A percentile compares a stretch with the other conserved stretches of the same genome.
Evolutionary conservation across 2,797 vertebrate species (phyloP).

Genomic region (Selene dorsalis): DNA sequence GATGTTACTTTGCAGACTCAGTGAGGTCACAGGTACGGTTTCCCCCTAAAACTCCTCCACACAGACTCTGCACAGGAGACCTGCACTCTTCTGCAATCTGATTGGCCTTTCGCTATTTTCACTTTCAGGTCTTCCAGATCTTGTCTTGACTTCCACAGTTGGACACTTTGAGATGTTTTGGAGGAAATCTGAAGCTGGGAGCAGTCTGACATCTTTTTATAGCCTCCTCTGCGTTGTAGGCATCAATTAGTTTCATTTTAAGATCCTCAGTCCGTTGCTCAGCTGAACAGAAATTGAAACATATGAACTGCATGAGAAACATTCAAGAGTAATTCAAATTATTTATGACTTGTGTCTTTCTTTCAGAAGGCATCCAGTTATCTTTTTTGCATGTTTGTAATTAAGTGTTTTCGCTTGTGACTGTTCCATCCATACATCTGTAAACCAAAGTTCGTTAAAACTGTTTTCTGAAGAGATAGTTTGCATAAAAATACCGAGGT

Average conservation of each 20-base stretch:
- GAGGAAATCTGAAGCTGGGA: background rate
- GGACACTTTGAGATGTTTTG: background rate
- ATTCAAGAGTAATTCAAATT: background rate
- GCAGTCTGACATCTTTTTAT: background rate
- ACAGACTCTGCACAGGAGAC: no score
- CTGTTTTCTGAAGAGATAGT: conserved; percentile 7
- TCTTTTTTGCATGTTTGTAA: background rate
- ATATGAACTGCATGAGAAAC: background rate
- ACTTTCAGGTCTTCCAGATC: background rate
- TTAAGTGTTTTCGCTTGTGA: conserved; percentile 2
- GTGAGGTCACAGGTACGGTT: no score
- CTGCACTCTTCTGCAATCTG: background rate
- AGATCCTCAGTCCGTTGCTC: background rate
- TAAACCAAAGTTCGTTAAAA: conserved; percentile 12
- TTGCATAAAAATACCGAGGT: conserved; percentile 64
- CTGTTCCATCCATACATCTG: conserved; percentile 27
- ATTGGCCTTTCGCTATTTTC: background rate
- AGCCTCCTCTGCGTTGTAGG: background rate
- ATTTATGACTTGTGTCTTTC: background rate
- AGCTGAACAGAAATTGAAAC: background rate
- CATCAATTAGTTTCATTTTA: background rate
- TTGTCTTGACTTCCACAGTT: background rate
- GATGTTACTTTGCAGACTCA: no score
- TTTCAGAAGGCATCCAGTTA: background rate
- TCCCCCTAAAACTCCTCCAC: no score